These are phyloP conservation scores for Phalacrocorax aristotelis DNA, from an alignment of 2,113 vertebrate genomes.

Conservation along the genomic window DNA sequence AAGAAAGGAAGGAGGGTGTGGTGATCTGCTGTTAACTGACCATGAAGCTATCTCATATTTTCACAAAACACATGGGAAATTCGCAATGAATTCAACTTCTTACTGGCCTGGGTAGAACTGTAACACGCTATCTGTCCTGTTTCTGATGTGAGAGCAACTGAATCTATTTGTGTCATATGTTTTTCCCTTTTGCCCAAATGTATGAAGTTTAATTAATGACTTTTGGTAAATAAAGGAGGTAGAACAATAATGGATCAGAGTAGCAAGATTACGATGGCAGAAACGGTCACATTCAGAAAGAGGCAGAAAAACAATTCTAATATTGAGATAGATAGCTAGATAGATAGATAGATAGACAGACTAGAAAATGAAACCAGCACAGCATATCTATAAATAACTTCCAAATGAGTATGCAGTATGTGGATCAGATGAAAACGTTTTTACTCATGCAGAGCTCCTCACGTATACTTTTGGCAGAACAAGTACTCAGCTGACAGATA, in stretches of 20 bases:
- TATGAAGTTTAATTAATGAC: neutral
- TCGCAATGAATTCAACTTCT: neutral
- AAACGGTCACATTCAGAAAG: neutral
- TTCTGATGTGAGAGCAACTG: neutral
- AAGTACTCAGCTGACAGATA: neutral
- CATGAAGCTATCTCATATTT: neutral
- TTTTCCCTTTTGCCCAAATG: neutral
- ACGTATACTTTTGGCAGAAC: neutral
- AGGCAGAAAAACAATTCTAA: neutral
- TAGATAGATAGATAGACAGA: too few relatives aligned
- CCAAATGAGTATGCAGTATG: neutral
- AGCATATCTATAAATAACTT: conserved; percentile 37
- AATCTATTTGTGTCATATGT: neutral
- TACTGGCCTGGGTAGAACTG: neutral
- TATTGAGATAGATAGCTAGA: neutral
- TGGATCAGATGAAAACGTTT: conserved; percentile 2
- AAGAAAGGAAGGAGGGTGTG: neutral
- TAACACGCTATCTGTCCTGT: neutral
- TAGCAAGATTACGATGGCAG: neutral
- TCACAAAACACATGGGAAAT: neutral
- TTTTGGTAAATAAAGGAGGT: neutral
- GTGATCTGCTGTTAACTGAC: neutral
- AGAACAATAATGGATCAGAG: neutral
- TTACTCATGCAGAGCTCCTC: neutral
- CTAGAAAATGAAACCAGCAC: neutral